These are phyloP conservation scores for Prionace glauca DNA, from an alignment of 2,797 vertebrate species.

Conservation along the genomic window DNA sequence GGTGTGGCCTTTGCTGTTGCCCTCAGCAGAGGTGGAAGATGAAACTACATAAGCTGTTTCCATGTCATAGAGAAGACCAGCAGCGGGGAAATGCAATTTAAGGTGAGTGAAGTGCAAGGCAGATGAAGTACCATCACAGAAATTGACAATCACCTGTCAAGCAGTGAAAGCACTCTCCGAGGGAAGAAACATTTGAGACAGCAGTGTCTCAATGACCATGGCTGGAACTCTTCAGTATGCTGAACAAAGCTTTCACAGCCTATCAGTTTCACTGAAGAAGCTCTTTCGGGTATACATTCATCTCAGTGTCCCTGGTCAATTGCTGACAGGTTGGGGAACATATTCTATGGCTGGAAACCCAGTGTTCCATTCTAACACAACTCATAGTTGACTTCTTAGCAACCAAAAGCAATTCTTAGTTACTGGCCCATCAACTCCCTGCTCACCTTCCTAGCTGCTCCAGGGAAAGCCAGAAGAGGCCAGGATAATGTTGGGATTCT, in stretches of 20 bases:
- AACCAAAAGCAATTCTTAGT: neutral
- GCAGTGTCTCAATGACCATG: neutral
- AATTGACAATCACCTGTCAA: neutral
- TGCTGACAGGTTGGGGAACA: neutral
- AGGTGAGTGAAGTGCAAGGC: neutral
- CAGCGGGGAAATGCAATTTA: neutral
- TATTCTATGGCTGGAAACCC: neutral
- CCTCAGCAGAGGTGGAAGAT: neutral
- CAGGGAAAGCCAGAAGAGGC: neutral
- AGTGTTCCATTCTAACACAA: neutral
- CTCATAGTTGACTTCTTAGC: neutral
- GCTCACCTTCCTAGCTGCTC: neutral
- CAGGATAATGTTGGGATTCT: neutral
- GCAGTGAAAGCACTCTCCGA: neutral
- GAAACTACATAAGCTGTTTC: neutral
- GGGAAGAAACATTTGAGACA: neutral
- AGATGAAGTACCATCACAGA: too few species aligned
- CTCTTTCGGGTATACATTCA: neutral
- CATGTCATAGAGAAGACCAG: neutral
- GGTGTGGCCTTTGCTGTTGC: neutral
- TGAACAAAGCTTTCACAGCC: neutral
- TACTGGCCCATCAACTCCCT: neutral
- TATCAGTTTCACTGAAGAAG: neutral
- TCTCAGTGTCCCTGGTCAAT: neutral
- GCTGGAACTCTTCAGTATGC: neutral